Percentiles rank a stretch among this genome's conserved stretches.
These are phyloP conservation scores for Bovichtus variegatus DNA, from an alignment of 2,797 vertebrate genomes.

Conservation along the genomic window DNA sequence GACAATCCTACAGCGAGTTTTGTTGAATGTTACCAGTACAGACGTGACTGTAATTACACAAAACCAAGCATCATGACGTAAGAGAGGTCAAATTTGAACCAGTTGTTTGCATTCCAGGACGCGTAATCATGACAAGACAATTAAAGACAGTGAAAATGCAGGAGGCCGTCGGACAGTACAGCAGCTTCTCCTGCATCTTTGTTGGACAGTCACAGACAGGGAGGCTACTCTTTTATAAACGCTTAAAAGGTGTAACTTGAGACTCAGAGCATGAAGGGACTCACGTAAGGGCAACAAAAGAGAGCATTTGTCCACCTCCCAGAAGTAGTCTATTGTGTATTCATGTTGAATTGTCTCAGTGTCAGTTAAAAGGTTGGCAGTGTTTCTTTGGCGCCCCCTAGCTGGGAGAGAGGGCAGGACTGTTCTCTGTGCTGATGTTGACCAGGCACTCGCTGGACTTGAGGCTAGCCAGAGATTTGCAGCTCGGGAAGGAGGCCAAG, in stretches of 20 bases:
- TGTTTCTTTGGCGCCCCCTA: slow-evolving; percentile 84
- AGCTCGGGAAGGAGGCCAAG: slow-evolving; percentile 94
- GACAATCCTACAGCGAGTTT: slow-evolving; percentile 42
- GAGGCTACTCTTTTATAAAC: slow-evolving; percentile 55
- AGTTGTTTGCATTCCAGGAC: slow-evolving; percentile 64
- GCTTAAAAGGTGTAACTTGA: slow-evolving; percentile 41
- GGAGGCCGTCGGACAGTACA: slow-evolving; percentile 63
- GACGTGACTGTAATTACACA: slow-evolving; percentile 47
- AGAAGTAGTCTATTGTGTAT: slow-evolving; percentile 47
- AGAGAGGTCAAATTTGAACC: slow-evolving; percentile 46
- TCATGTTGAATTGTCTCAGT: slow-evolving; percentile 58
- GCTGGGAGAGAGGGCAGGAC: slow-evolving; percentile 94
- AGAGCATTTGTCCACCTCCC: slow-evolving; percentile 35
- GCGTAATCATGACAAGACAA: slow-evolving; percentile 50
- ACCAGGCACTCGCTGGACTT: slow-evolving; percentile 99
- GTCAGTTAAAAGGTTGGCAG: slow-evolving; percentile 60
- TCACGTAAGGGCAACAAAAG: slow-evolving; percentile 33
- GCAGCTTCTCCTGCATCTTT: slow-evolving; percentile 72
- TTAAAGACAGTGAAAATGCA: slow-evolving; percentile 50
- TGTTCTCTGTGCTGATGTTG: slow-evolving; percentile 95
- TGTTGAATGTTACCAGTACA: slow-evolving; percentile 41
- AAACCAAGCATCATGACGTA: slow-evolving; percentile 43
- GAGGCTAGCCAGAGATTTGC: slow-evolving; percentile 96
- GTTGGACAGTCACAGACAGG: slow-evolving; percentile 41
- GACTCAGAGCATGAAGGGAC: slow-evolving; percentile 58